A percentile compares a stretch with the other conserved stretches of the same genome.
Evolutionary conservation across 2,797 vertebrate genomes (phyloP).

Genomic region (Enteromius fasciolatus): DNA sequence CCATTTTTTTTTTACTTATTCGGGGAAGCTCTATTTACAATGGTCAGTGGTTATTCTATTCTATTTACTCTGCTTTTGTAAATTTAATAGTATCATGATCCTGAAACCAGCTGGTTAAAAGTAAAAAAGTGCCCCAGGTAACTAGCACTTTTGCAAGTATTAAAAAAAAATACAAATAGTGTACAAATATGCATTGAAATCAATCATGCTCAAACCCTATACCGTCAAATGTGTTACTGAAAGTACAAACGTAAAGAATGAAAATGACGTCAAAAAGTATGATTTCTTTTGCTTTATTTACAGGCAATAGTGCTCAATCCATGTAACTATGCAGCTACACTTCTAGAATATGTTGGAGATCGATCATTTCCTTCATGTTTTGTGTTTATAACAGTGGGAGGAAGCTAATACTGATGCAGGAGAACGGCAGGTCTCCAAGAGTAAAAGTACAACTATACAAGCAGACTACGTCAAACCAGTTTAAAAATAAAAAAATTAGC

Average conservation of each 20-base stretch:
- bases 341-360: constrained; percentile 68
- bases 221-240: no score
- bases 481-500: constrained; percentile 67
- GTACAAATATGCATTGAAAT: neutral
- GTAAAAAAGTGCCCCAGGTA: neutral
- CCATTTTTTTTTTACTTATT: neutral
- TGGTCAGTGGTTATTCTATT: neutral
- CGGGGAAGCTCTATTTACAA: neutral
- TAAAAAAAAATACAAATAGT: neutral
- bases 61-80: no score
- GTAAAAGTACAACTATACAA: constrained; percentile 51
- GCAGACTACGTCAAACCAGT: constrained; percentile 55
- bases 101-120: neutral
- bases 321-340: constrained; percentile 72
- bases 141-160: neutral
- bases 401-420: constrained; percentile 75
- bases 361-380: constrained; percentile 80
- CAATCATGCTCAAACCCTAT: neutral
- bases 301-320: constrained; percentile 82
- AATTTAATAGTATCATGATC: neutral
- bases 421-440: constrained; percentile 32
- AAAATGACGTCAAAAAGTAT: constrained; percentile 44
- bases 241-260: neutral
- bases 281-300: constrained; percentile 82
- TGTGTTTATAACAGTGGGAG: constrained; percentile 58